phyloP scores from a whole-genome alignment of 1,140 invertebrate species.

The Drosophila kikkawai region DNA sequence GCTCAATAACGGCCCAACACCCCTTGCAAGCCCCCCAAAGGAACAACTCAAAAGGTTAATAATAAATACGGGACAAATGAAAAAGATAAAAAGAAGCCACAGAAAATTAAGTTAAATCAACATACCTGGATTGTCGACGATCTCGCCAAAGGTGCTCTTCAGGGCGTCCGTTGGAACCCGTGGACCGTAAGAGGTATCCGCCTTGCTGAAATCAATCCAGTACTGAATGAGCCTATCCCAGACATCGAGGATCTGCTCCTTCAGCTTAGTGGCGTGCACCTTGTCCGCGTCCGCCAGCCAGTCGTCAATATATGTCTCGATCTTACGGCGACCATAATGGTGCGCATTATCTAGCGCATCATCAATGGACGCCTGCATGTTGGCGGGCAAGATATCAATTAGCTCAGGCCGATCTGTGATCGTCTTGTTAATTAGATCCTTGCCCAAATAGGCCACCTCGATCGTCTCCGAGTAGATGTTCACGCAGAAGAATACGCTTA shows the following conservation, averaged over 20 bases:
- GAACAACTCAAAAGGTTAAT: slow-evolving; percentile 22
- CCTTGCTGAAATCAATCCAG: slow-evolving; percentile 91
- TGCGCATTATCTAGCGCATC: slow-evolving; percentile 96
- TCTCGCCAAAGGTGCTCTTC: slow-evolving; percentile 87
- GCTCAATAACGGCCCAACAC: slow-evolving; percentile 20
- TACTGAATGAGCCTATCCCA: slow-evolving; percentile 97
- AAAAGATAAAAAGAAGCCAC: slow-evolving; percentile 6
- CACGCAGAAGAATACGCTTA: slow-evolving; percentile 84
- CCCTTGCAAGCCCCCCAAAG: slow-evolving; percentile 37
- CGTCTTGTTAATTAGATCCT: slow-evolving; percentile 95
- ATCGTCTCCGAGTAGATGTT: slow-evolving; percentile 98
- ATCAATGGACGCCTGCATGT: slow-evolving; percentile 91
- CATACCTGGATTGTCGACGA: slow-evolving; percentile 84
- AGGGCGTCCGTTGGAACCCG: slow-evolving; percentile 89
- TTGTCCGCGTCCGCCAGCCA: slow-evolving; percentile 93
- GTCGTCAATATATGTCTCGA: slow-evolving; percentile 85
- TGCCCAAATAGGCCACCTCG: slow-evolving; percentile 94
- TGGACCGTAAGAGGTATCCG: slow-evolving; percentile 87
- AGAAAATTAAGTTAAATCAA: neutral
- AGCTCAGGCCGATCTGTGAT: slow-evolving; percentile 95
- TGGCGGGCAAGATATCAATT: slow-evolving; percentile 89
- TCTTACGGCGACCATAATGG: slow-evolving; percentile 89
- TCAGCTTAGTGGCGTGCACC: slow-evolving; percentile 93
- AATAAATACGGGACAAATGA: slow-evolving; percentile 43
- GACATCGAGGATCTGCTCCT: slow-evolving; percentile 95